Base-by-base conservation (phyloP, 2,797 vertebrate genomes). In the Alosa sapidissima region DNA sequence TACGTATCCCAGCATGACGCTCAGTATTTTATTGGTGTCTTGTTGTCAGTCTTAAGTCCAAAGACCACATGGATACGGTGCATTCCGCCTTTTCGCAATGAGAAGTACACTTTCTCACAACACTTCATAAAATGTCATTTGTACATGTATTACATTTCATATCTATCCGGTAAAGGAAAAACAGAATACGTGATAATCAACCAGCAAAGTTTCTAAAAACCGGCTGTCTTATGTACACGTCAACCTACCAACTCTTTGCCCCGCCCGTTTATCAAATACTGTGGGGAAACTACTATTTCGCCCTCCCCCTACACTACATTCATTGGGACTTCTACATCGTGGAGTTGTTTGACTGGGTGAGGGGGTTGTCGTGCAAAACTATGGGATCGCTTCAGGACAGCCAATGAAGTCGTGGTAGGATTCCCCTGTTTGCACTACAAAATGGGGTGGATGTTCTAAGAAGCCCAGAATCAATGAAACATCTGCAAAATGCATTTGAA, bases 191-290 rank as follows among this genome's bases (percentile, higher is more conserved):
- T 21, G 14, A 7, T 45, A 16, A 72, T 36, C 33, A 72, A 21
- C 36, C 45, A 21, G 36, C 36, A 47, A 78, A 78, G 72, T 78
- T 78, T 41, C 7, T 78, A 41, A 78, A 41, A 78, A 13, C 41
- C 72, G 72, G 41, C 16, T 91, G 72, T 68, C 84, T 83, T 13
- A 95, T 93, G 96, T 96, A 96, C 96, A 97, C 96, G 95, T 97
- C 95, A 95, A 95, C 95, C 93, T 93, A 96, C 88, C 91, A 8
- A 86, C 87, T 82, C 58, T 62, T 41, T 81, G 89, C 82, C 90
- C 93, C 92, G 89, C 94, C 95, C 91, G 36, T 65, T 72, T 33
- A 8, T 81, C 68, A 75, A 75, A 62, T 68, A 92, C 88, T 1
- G 87, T 86, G 87, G 72, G 81, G 89, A 86, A 87, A 88, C 88